phyloP scores from a whole-genome alignment of 2,888 invertebrate genomes.

The Drymonia ruficornis region DNA sequence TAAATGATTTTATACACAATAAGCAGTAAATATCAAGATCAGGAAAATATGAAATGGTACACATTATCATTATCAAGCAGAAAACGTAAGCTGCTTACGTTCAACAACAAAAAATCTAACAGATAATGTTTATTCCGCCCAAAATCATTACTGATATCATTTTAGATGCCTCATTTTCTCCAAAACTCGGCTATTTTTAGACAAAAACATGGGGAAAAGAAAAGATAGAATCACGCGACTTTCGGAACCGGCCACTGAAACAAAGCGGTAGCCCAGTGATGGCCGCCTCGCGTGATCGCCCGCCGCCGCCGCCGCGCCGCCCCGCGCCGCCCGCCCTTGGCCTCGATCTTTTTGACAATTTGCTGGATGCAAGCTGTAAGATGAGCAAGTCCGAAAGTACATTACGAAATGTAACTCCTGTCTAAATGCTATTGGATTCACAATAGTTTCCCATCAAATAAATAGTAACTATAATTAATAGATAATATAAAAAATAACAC shows the following conservation, averaged over 20 bases:
- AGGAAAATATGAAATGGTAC: neutral
- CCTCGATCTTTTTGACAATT: neutral
- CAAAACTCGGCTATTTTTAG: slow-evolving; percentile 1
- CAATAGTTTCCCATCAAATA: no score
- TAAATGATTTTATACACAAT: no score
- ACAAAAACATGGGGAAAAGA: neutral
- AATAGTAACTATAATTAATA: no score
- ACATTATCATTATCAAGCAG: neutral
- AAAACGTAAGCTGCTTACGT: neutral
- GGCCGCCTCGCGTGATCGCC: neutral
- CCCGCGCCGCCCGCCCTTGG: neutral
- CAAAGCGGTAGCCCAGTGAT: neutral
- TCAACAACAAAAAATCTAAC: neutral
- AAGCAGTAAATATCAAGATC: neutral
- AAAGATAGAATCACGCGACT: neutral
- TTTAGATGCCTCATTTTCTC: neutral
- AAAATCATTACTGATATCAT: slow-evolving; percentile 1
- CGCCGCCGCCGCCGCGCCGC: no score
- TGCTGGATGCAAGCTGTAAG: neutral
- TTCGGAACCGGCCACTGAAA: neutral
- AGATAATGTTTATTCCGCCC: neutral
- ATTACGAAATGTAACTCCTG: no score
- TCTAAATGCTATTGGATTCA: no score
- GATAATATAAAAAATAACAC: no score
- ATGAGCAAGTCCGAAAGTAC: neutral